Base-by-base conservation (phyloP, 2,797 vertebrate genomes). In the Apodemus agrarius region DNA sequence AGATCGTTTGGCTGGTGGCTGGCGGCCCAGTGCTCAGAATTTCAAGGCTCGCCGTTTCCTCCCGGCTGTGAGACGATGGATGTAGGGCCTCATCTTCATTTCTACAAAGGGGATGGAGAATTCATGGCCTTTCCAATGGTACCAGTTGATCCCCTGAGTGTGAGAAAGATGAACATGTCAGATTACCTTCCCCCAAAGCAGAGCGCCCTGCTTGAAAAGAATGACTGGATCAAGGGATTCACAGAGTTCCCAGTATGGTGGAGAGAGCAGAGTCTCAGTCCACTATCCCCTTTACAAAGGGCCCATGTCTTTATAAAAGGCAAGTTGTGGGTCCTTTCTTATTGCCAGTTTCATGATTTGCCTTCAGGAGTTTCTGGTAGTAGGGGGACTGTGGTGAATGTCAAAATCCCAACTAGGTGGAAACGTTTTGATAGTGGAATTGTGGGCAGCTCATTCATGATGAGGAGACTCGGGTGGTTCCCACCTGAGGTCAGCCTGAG, bases 91-190 rank as follows among this genome's bases (percentile, higher is more conserved):
- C 98, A 99, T 99, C 99, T 99, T 99, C 99, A 99, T 99, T 99
- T 99, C 99, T 98, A 99, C 99, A 4, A 99, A 99, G 29, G 99
- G 99, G 94, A 99, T 99, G 95, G 99, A 99, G 98, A 99, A 99
- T 98, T 99, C 99, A 0, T 99, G 99, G 96, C 99, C 99, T 99
- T 99, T 99, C 99, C 99, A 99, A 43, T 99, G 99, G 98, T 99
- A 99, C 99, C 99, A 99, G 99, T 99, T 99, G 98, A 99, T 99
- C 3, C 99, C 99, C 99, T 99, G 98, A 75, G 87, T 43, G 94
- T 81, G 94, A 97, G 74, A 96, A 81, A 98, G 75, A 97, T 3
- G 94, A 91, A 61, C 49, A 1, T 0, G 16, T 97, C 61, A 95
- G 89, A 3, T 37, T 12, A 19, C 9, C 43, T 29, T 49, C n/a